Conservation (phyloP, 2,797 vertebrate species). For the Coendou prehensilis region DNA sequence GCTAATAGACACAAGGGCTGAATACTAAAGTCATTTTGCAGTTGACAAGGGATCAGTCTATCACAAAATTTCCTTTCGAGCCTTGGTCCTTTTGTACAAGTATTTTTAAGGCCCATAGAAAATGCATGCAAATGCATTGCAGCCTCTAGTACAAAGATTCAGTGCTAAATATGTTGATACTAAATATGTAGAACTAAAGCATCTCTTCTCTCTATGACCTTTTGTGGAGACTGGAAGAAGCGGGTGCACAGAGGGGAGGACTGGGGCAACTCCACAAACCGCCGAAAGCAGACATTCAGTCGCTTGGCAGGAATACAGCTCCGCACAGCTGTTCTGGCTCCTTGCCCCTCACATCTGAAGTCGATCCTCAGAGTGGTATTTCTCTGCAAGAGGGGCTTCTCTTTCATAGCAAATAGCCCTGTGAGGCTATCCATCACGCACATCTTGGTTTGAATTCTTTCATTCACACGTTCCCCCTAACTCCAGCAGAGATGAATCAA, state of each 20-base stretch:
- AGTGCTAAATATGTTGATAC: neutral
- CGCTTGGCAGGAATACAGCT: slow-evolving; percentile 69
- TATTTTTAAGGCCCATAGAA: neutral
- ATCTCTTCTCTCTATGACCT: slow-evolving; percentile 11
- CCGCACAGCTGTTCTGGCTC: slow-evolving; percentile 79
- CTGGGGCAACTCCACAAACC: neutral
- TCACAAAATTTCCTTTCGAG: neutral
- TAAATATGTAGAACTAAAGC: slow-evolving; percentile 12
- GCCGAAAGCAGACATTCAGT: slow-evolving; percentile 71
- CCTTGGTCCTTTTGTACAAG: neutral
- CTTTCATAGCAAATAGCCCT: slow-evolving; percentile 13
- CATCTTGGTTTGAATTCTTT: slow-evolving; percentile 46
- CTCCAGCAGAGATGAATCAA: slow-evolving; percentile 6
- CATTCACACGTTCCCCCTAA: neutral
- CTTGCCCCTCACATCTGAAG: slow-evolving; percentile 69
- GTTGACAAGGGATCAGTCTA: neutral
- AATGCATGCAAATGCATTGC: neutral
- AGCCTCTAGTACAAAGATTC: neutral
- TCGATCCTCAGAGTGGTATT: neutral
- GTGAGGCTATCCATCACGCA: slow-evolving; percentile 46
- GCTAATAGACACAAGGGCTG: neutral
- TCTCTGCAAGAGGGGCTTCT: slow-evolving; percentile 55
- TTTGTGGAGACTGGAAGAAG: neutral
- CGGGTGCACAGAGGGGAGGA: neutral
- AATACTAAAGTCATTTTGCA: neutral